Conservation (phyloP, 30 jellyfish, hydroid and myxozoan genomes). For the Cassiopea xamachana region DNA sequence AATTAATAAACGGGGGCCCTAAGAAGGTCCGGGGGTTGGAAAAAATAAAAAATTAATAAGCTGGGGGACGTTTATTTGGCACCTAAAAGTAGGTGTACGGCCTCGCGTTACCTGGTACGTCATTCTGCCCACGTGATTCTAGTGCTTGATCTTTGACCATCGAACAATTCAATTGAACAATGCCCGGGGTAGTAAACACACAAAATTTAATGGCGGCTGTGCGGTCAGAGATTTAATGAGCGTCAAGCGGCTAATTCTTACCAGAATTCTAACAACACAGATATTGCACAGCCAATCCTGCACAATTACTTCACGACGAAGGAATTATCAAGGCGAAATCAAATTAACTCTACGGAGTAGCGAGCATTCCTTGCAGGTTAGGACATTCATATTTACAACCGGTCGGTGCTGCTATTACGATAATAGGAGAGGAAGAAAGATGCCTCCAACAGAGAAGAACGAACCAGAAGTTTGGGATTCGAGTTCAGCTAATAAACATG, state of each 20-base stretch:
- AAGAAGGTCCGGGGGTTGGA: no score
- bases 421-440: not conserved
- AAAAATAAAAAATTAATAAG: no score
- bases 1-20: no score
- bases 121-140: conserved; percentile 7
- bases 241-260: not conserved
- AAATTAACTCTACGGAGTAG: not conserved
- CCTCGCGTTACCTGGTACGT: no score
- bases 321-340: not conserved
- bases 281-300: not conserved
- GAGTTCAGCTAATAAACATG: not conserved
- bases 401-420: not conserved
- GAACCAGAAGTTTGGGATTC: conserved; percentile 27
- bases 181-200: not conserved
- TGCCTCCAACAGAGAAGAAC: conserved; percentile 44
- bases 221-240: not conserved
- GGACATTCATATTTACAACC: not conserved
- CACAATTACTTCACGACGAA: not conserved
- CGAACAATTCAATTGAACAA: conserved; percentile 49
- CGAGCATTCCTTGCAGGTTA: not conserved
- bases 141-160: conserved; percentile 51
- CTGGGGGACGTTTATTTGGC: no score
- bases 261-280: not conserved
- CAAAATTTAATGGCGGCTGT: not conserved
- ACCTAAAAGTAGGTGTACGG: no score